Conservation (phyloP, 2,888 invertebrate genomes). For the Leucoma salicis region DNA sequence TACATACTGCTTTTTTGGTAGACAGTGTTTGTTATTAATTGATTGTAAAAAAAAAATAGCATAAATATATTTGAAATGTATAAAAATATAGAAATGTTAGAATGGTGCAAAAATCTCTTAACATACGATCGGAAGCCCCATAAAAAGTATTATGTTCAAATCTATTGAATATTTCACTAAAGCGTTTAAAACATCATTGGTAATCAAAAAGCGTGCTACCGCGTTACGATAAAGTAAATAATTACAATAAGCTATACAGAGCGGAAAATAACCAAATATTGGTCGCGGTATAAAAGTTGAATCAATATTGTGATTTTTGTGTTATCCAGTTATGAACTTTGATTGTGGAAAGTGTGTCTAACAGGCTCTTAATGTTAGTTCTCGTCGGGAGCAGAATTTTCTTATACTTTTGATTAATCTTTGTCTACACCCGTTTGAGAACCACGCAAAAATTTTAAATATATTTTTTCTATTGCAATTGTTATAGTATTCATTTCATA, state of each 20-base stretch:
- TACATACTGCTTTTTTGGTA: slow-evolving; percentile 13
- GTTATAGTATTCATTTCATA: no score
- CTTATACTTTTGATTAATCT: no score
- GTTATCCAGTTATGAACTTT: neutral
- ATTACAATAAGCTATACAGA: slow-evolving; percentile 48
- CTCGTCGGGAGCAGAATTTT: no score
- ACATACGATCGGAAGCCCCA: slow-evolving; percentile 8
- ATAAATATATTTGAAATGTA: neutral
- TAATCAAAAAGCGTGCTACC: slow-evolving; percentile 58
- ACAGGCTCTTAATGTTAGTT: no score
- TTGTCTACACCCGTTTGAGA: no score
- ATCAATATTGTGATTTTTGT: slow-evolving; percentile 23
- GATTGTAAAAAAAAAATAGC: neutral
- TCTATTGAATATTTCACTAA: slow-evolving; percentile 28
- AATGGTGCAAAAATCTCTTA: neutral
- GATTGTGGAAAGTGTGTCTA: no score
- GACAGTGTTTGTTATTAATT: slow-evolving; percentile 14
- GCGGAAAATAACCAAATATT: slow-evolving; percentile 57
- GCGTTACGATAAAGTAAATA: slow-evolving; percentile 43
- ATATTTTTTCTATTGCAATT: no score
- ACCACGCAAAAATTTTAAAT: no score
- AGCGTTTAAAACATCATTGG: slow-evolving; percentile 43
- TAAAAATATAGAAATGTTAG: neutral
- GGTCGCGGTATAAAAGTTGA: slow-evolving; percentile 36
- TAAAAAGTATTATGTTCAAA: no score